phyloP scores from a whole-genome alignment of 2,113 vertebrate genomes.

The Saccopteryx leptura region DNA sequence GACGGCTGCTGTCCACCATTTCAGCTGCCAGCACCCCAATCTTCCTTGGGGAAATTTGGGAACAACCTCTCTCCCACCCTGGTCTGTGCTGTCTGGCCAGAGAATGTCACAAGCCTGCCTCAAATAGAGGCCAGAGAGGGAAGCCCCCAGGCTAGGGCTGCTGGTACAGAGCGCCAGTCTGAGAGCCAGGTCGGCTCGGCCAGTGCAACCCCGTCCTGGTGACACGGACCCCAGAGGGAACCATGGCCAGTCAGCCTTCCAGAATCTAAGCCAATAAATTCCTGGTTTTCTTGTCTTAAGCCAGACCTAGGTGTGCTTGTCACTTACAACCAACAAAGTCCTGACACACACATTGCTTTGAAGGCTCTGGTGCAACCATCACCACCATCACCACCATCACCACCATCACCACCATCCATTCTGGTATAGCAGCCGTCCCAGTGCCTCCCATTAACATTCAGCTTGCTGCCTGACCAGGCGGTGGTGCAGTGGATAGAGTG shows the following conservation, averaged over 20 bases:
- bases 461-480: too few relatives aligned
- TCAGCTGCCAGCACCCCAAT: too few relatives aligned
- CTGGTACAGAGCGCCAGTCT: neutral
- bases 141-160: neutral
- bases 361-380: neutral
- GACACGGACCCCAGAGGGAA: neutral
- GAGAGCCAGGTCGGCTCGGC: neutral
- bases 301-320: neutral
- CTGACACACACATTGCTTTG: neutral
- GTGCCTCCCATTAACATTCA: fast-evolving
- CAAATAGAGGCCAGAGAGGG: neutral
- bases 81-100: neutral
- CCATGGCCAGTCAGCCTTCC: neutral
- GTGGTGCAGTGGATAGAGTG: too few relatives aligned
- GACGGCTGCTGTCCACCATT: neutral
- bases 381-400: too few relatives aligned
- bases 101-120: neutral
- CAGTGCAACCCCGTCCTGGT: fast-evolving
- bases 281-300: neutral
- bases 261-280: neutral
- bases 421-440: neutral
- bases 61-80: neutral
- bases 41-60: neutral
- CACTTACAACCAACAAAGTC: neutral
- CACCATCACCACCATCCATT: too few relatives aligned